Evolutionary conservation across 1,140 invertebrate species (phyloP).

Genomic region (Drosophila micromelanica): DNA sequence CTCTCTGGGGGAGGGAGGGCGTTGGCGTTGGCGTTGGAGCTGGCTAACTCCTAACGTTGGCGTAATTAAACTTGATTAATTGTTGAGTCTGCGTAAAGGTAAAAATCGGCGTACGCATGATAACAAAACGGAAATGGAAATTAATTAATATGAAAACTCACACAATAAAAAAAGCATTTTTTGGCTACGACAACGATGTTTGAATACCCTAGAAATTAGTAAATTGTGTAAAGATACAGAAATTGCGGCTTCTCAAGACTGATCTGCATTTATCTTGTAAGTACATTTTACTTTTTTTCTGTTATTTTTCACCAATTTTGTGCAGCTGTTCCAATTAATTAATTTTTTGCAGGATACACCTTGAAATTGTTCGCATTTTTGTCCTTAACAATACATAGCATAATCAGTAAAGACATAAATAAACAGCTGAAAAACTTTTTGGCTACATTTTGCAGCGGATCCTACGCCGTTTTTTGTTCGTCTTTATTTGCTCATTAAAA

Average conservation of each 20-base stretch:
- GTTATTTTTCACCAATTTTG: slow-evolving; percentile 28
- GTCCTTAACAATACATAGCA: slow-evolving; percentile 59
- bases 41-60: slow-evolving; percentile 40
- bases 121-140: slow-evolving; percentile 81
- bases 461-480: slow-evolving; percentile 7
- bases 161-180: slow-evolving; percentile 39
- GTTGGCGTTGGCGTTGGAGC: slow-evolving; percentile 19
- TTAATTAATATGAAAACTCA: slow-evolving; percentile 70
- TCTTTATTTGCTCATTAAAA: slow-evolving; percentile 5
- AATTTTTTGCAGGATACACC: slow-evolving; percentile 4
- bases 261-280: too few relatives aligned
- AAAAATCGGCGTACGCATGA: slow-evolving; percentile 75
- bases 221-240: too few relatives aligned
- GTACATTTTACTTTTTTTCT: not conserved
- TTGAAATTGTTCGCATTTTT: slow-evolving; percentile 31
- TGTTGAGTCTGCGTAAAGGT: slow-evolving; percentile 77
- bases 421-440: slow-evolving; percentile 65
- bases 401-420: slow-evolving; percentile 72
- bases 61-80: slow-evolving; percentile 82
- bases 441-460: slow-evolving; percentile 38
- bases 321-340: slow-evolving; percentile 57
- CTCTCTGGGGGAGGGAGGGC: slow-evolving; percentile 32
- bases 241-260: too few relatives aligned
- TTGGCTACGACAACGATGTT: not conserved
- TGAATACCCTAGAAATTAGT: slow-evolving; percentile 3